Base-by-base conservation (phyloP, 2,888 invertebrate genomes). In the Cryptocheilus praepositus region DNA sequence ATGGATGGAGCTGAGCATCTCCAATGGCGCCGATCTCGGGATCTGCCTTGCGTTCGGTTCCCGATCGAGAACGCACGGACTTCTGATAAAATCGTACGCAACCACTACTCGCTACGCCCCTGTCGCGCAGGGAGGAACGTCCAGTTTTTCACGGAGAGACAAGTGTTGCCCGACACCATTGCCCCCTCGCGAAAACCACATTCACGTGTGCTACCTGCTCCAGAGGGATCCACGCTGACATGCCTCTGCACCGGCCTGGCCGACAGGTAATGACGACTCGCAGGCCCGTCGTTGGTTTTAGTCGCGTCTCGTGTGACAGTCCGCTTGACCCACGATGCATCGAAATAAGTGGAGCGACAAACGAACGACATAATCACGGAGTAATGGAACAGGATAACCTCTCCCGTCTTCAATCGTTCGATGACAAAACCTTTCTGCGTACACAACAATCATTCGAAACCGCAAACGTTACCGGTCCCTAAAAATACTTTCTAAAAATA, bases 141-240 rank as follows among this genome's bases (percentile, higher is more conserved):
- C 86, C 84, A 87, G 87, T 87, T 87, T 86, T 87, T 87, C 86
- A 84, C 80, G 76, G 72, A 62, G 78, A 77, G 85, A 86, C 86
- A 86, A 86, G 85, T 86, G 86, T 86, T 83, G 84, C 71, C 76
- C 80, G 83, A 86, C 86, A 86, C 86, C 83, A 80, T 77, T 79
- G 75, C 74, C 66, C 71, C 62, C 67, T 80, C 76, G 81, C 80
- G 85, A 85, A 85, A 84, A 85, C 81, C 76, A 76, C 74, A 66
- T 80, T 80, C 75, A 73, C 70, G 74, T 71, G 67, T 76, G 74
- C 76, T 81, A 79, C 77, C 74, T 76, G 76, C 66, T 71, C 67
- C 66, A 68, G 55, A 68, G 70, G 58, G 66, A 67, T 69, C 71
- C 64, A 58, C 60, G 65, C 51, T 64, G 74, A 74, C 72, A 64